These are phyloP conservation scores for Orius laevigatus DNA, from an alignment of 1,140 invertebrate genomes.

Conservation along the genomic window DNA sequence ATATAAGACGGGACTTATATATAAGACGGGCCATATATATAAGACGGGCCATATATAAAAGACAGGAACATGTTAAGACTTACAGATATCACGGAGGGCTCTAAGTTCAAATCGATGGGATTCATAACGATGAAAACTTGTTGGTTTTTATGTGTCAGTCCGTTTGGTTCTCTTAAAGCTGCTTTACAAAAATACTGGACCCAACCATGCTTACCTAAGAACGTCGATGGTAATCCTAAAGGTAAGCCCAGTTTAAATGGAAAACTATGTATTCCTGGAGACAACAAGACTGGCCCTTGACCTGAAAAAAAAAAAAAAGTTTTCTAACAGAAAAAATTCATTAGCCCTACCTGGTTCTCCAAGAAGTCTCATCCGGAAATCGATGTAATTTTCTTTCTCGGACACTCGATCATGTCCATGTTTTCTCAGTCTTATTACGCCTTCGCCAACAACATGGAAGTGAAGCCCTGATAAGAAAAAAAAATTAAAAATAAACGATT, in stretches of 20 bases:
- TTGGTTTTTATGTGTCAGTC: slow-evolving; percentile 85
- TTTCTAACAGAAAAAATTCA: not conserved
- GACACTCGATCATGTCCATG: slow-evolving; percentile 64
- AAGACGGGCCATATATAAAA: not conserved
- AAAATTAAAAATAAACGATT: no score
- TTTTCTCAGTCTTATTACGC: slow-evolving; percentile 64
- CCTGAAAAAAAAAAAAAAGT: slow-evolving; percentile 31
- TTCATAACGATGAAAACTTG: slow-evolving; percentile 95
- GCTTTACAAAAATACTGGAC: slow-evolving; percentile 91
- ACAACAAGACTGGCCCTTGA: slow-evolving; percentile 66
- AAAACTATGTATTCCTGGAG: slow-evolving; percentile 87
- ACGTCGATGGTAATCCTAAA: slow-evolving; percentile 78
- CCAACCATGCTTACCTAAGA: slow-evolving; percentile 87
- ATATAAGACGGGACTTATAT: no score
- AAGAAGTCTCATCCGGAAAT: slow-evolving; percentile 81
- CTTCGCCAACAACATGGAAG: slow-evolving; percentile 87
- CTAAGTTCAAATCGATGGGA: slow-evolving; percentile 83
- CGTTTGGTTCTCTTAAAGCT: slow-evolving; percentile 72
- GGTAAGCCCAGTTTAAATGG: slow-evolving; percentile 86
- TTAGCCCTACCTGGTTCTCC: slow-evolving; percentile 62
- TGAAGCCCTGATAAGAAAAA: slow-evolving; percentile 53
- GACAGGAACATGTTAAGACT: slow-evolving; percentile 24
- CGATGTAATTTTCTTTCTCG: slow-evolving; percentile 88
- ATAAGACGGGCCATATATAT: not conserved
- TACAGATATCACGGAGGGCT: slow-evolving; percentile 73